Base-by-base conservation (phyloP, 2,797 vertebrate genomes). In the Anguilla megastoma region DNA sequence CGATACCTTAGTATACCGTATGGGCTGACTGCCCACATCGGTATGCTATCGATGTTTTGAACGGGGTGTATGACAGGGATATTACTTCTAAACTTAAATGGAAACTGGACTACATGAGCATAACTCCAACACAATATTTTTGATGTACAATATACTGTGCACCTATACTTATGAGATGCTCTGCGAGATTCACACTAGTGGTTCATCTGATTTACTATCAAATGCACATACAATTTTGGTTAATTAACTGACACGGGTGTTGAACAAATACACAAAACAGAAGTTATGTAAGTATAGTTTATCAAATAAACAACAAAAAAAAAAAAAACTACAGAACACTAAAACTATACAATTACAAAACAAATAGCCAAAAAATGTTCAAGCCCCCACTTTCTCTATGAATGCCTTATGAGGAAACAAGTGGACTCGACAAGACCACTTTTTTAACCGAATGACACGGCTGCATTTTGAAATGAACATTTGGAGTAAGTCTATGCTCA, bases 291-390 rank as follows among this genome's bases (percentile, higher is more conserved):
- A 76, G 74, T 82, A n/a, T 14, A 24, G 18, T 82, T 82, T 82
- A 82, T 82, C 45, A 48, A 82, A 82, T 36, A 33, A n/a, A 82
- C 36, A 82, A n/a, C n/a, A n/a, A n/a, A n/a, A n/a, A n/a, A n/a
- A n/a, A 82, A 48, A 82, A 21, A 50, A 50, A 2, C 7, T 6
- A 10, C 27, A 74, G 30, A 33, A 82, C 24, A 82, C 41, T 3
- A 36, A 48, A 82, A 50, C 45, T 36, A 76, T 12, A 16, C 16
- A 41, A 80, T 48, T 21, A 80, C 18, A 82, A 82, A 82, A 82
- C 21, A 82, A 82, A 48, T 82, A 50, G 4, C 41, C 45, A 16
- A 82, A 50, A 80, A 45, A 18, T 45, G 41, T 80, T 10, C 9
- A 71, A 27, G 30, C 76, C 21, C 21, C 14, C 76, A 80, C 36